A percentile compares a stretch with the other conserved stretches of the same genome.
phyloP scores from a whole-genome alignment of 2,113 vertebrate genomes.

The Leptodactylus fuscus region DNA sequence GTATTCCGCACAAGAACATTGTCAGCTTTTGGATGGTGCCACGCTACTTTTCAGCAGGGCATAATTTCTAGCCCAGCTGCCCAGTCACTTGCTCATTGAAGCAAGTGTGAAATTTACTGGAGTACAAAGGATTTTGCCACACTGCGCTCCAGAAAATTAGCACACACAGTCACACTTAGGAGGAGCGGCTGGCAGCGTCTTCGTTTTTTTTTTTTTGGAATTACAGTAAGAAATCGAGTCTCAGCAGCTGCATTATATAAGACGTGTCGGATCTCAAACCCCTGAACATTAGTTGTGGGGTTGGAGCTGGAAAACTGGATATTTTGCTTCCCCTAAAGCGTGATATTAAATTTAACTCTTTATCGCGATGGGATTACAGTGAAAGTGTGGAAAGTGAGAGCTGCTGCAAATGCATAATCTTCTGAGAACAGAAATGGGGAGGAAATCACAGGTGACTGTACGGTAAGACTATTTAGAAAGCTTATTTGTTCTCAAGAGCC shows the following conservation, averaged over 20 bases:
- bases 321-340: background rate
- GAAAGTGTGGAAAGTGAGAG: background rate
- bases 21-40: constrained; percentile 1
- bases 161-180: background rate
- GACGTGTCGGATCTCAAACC: background rate
- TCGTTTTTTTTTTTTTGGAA: background rate
- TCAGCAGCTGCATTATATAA: constrained; percentile 21
- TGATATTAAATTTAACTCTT: background rate
- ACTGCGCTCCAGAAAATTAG: constrained; percentile 8
- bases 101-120: constrained; percentile 37
- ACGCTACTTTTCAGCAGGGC: constrained; percentile 38
- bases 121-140: constrained; percentile 25
- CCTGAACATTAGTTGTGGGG: background rate
- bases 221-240: background rate
- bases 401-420: background rate
- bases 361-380: background rate
- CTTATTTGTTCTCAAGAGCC: no score
- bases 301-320: background rate
- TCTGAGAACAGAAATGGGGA: background rate
- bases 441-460: no score
- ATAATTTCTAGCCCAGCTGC: constrained; percentile 36
- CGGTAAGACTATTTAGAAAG: no score
- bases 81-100: constrained; percentile 34
- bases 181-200: background rate
- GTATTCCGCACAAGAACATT: background rate